Conservation (phyloP, 92 coral and sea anemone genomes). For the Epizoanthus stellaris region DNA sequence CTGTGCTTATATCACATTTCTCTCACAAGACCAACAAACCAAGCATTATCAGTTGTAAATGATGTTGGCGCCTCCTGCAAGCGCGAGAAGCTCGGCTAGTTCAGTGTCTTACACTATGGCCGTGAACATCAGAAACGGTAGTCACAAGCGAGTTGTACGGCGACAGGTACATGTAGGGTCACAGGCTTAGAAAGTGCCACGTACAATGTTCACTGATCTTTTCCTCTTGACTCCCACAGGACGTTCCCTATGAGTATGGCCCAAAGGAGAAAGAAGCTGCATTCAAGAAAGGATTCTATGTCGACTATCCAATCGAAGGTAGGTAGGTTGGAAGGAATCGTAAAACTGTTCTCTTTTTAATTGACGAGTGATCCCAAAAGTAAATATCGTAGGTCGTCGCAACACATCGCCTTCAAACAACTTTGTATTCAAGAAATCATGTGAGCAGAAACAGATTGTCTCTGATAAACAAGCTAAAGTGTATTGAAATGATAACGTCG, state of each 20-base stretch:
- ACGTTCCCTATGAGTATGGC: conserved; percentile 32
- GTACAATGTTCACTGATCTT: background rate
- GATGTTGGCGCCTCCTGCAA: conserved; percentile 35
- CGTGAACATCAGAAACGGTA: background rate
- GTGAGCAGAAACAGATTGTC: conserved; percentile 2
- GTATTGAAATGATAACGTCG: background rate
- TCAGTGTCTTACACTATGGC: conserved; percentile 23
- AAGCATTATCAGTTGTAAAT: conserved; percentile 5
- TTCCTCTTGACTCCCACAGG: conserved; percentile 9
- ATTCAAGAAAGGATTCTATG: conserved; percentile 68
- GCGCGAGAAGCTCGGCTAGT: conserved; percentile 24
- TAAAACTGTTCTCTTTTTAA: background rate
- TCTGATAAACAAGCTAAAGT: background rate
- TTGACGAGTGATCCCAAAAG: background rate
- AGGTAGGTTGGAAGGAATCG: conserved; percentile 62
- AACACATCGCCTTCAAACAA: background rate
- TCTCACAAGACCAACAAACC: conserved; percentile 24
- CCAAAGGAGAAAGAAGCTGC: conserved; percentile 24
- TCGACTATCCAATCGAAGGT: conserved; percentile 97
- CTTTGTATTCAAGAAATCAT: conserved; percentile 2
- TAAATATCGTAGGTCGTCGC: background rate
- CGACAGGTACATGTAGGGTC: background rate
- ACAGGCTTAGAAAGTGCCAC: too few species aligned
- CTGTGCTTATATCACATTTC: conserved; percentile 26
- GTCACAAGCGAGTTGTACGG: background rate